phyloP scores from a whole-genome alignment of 2,797 vertebrate species.

The Arnoldichthys spilopterus region DNA sequence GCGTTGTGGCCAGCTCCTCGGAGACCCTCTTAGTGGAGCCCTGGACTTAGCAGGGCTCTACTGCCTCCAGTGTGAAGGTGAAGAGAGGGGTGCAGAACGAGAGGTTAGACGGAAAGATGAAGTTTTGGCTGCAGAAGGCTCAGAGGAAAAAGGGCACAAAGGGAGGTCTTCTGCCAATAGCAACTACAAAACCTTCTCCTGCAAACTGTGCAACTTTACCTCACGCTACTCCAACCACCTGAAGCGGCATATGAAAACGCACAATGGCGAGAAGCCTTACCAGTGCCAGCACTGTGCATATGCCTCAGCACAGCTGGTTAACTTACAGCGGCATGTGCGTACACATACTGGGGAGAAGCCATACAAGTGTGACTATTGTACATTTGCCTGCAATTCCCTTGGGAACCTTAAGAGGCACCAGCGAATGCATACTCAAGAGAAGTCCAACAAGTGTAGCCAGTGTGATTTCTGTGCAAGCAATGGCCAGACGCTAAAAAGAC shows the following conservation, averaged over 20 bases:
- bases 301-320: constrained; percentile 94
- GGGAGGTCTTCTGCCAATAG: background rate
- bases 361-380: constrained; percentile 88
- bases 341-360: constrained; percentile 97
- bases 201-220: constrained; percentile 91
- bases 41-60: constrained; percentile 76
- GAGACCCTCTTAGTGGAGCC: constrained; percentile 76
- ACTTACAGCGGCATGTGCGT: constrained; percentile 92
- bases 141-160: constrained; percentile 38
- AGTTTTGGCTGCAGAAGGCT: background rate
- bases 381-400: constrained; percentile 93
- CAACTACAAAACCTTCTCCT: constrained; percentile 81
- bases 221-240: constrained; percentile 98
- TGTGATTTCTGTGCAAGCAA: constrained; percentile 81
- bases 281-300: constrained; percentile 91
- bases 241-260: constrained; percentile 96
- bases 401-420: constrained; percentile 95
- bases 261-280: constrained; percentile 95
- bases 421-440: constrained; percentile 88
- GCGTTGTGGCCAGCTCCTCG: constrained; percentile 82
- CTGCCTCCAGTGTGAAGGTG: constrained; percentile 71
- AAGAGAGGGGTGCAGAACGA: constrained; percentile 37
- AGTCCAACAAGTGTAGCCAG: constrained; percentile 75
- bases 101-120: constrained; percentile 47
- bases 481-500: constrained; percentile 75